Evolutionary conservation across 2,797 vertebrate genomes (phyloP), one percentile per base, ranked within the genome.

Genomic region (Rhincodon typus): DNA sequence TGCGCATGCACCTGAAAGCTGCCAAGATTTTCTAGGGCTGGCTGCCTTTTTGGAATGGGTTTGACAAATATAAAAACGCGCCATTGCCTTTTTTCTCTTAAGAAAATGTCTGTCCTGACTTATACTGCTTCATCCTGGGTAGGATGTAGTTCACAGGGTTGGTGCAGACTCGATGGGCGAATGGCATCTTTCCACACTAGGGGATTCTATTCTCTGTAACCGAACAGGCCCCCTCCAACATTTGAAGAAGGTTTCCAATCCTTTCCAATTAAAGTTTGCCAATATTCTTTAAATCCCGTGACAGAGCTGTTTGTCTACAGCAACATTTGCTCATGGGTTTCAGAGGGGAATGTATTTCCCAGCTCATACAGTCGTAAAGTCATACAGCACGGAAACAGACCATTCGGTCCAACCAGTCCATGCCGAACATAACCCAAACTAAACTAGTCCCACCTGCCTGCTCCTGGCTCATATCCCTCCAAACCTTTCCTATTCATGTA

Each of bases 141-240:
- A 12, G 57, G 12, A 57, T 57, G 8, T 12, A 57, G 6, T 97
- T 97, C 98, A 98, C 98, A 97, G 42, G 50, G 21, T 12, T 7
- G 95, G 96, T 62, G 57, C 57, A 62, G 57, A 62, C 57, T 62
- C 12, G 10, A 62, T 62, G 57, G 57, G 57, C 57, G 57, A 62
- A 62, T 62, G 57, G 57, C 57, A 8, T 62, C 10, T 62, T 62
- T 62, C 57, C 12, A 12, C 57, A 62, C 57, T 1, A 10, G 57
- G 46, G 57, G 57, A 62, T 62, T 62, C 57, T 97, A 97, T 98
- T 97, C 97, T 97, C 97, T 94, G 96, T 53, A 77, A 72, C 94
- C 69, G 34, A 38, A 5, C 4, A 3, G 34, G 57, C 57, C n/a
- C 15, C 13, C 38, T 82, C 38, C 0, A 82, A 38, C 4, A 5